Evolutionary conservation across 2,797 vertebrate genomes (phyloP), one percentile per base, ranked within the genome.

Genomic region (Danio choprae): DNA sequence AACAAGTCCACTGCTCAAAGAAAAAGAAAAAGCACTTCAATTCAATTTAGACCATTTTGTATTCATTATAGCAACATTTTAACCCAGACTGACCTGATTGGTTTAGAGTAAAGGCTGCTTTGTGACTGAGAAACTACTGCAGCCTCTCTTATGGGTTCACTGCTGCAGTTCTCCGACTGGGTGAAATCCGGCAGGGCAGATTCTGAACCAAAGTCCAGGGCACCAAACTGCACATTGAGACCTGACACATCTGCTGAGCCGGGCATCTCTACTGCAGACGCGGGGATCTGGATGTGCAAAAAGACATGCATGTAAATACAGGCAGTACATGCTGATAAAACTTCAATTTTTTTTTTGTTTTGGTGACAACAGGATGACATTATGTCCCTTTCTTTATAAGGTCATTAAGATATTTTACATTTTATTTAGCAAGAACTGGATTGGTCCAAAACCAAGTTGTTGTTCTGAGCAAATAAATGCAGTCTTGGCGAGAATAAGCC

Each of bases 241-340:
- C 95, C 96, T 0, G 95, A 95, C 71, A 98, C 81, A 7, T 99
- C 97, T 11, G 96, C 90, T 9, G 96, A 95, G 77, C 96, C 97
- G 8, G 97, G 97, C 97, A 98, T 98, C 89, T 99, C 97, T 81
- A 99, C 97, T 2, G 97, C 97, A 38, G 96, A 96, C 46, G 94
- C 92, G 48, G 97, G 97, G 87, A 97, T 97, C 97, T 99, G 77
- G 15, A 53, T 41, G 20, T 9, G 13, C 22, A 53, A 20, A 67
- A 43, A 68, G 41, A 65, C 41, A 77, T 4, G 88, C 50, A 5
- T 71, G 58, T 48, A 13, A 15, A 53, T 77, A 3, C 0, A 58
- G 9, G 22, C 15, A 44, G n/a, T 10, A 72, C 13, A 55, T 55
- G 41, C 50, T 44, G 67, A 53, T 16, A 51, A 70, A 53, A 53